phyloP scores from a whole-genome alignment of 2,113 vertebrate species.

The Callochromis pleurospilus region DNA sequence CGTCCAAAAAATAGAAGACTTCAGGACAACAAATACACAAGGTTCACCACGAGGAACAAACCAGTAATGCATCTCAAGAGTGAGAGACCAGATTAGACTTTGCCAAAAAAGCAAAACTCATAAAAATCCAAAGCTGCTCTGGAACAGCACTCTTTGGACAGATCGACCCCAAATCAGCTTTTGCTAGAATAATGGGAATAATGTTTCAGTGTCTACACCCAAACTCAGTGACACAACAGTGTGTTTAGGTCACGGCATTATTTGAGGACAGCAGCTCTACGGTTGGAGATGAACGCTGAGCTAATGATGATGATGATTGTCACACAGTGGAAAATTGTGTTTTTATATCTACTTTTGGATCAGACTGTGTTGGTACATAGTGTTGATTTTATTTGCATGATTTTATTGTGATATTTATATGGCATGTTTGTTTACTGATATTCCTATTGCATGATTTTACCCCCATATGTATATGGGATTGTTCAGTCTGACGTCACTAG shows the following conservation, averaged over 20 bases:
- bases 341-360: too few species aligned
- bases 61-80: neutral
- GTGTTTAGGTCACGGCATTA: neutral
- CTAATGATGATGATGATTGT: neutral
- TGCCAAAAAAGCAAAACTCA: rapidly evolving
- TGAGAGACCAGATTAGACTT: neutral
- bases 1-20: neutral
- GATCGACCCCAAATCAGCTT: neutral
- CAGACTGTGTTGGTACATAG: too few species aligned
- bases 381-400: too few species aligned
- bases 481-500: too few species aligned
- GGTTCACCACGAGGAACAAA: neutral
- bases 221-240: neutral
- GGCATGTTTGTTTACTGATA: too few species aligned
- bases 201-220: neutral
- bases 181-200: neutral
- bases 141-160: rapidly evolving
- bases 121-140: neutral
- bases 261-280: neutral
- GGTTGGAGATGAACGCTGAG: neutral
- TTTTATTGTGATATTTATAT: too few species aligned
- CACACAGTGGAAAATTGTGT: too few species aligned
- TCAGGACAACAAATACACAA: neutral
- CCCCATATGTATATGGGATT: too few species aligned
- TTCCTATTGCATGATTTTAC: too few species aligned